phyloP scores from a whole-genome alignment of 2,797 vertebrate species.

The Molothrus ater region DNA sequence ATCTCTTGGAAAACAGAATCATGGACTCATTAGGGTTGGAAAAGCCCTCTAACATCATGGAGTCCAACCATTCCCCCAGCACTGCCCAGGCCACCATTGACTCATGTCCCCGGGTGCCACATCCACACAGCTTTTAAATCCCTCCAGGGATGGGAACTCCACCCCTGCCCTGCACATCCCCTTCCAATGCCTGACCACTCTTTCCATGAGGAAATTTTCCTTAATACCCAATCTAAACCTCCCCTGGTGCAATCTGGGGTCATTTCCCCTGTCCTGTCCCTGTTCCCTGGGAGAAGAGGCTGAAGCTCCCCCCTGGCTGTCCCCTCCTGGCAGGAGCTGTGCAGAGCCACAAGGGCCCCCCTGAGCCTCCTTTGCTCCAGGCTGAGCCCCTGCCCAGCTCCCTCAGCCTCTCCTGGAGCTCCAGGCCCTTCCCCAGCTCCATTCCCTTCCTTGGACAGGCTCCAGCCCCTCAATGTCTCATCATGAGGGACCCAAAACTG shows the following conservation, averaged over 20 bases:
- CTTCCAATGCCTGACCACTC: accelerated
- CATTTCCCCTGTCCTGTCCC: accelerated
- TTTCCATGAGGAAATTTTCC: background rate
- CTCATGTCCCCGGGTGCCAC: background rate
- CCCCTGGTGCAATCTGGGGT: accelerated
- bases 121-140: background rate
- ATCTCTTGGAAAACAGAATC: background rate
- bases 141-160: background rate
- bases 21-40: background rate
- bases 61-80: background rate
- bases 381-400: background rate
- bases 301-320: accelerated
- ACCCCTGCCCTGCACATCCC: background rate
- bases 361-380: background rate
- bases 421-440: background rate
- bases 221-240: background rate
- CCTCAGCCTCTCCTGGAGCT: background rate
- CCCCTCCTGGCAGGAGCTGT: background rate
- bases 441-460: accelerated
- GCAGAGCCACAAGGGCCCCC: background rate
- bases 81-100: background rate
- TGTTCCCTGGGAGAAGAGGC: background rate
- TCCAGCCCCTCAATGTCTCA: background rate
- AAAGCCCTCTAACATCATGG: background rate
- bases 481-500: background rate